phyloP scores from a whole-genome alignment of 2,113 vertebrate genomes.

The Callipepla squamata region DNA sequence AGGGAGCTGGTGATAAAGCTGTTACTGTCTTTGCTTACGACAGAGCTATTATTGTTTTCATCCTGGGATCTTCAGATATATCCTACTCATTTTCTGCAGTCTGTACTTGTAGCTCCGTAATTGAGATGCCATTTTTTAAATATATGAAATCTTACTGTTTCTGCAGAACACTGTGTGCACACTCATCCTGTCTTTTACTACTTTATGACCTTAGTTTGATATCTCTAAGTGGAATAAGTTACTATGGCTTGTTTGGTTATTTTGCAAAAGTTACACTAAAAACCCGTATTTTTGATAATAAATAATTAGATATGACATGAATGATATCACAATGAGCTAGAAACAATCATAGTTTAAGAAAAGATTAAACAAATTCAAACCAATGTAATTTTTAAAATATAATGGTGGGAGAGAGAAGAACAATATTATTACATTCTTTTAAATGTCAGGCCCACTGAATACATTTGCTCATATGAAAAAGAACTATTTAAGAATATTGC shows the following conservation, averaged over 20 bases:
- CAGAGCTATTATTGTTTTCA: constrained; percentile 32
- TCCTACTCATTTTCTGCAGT: constrained; percentile 34
- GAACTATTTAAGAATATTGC: constrained; percentile 59
- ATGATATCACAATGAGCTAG: not conserved
- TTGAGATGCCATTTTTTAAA: constrained; percentile 50
- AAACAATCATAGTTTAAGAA: not conserved
- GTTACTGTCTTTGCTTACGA: not conserved
- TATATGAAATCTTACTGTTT: not conserved
- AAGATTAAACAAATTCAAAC: not conserved
- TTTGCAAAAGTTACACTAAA: not conserved
- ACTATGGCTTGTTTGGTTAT: not conserved
- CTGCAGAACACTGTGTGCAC: not conserved
- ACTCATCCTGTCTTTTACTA: not conserved
- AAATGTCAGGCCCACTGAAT: not conserved
- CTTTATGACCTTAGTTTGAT: not conserved
- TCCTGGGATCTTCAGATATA: constrained; percentile 29
- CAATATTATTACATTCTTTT: not conserved
- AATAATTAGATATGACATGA: not conserved
- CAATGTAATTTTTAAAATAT: not conserved
- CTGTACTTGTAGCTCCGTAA: constrained; percentile 28
- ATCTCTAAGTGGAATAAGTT: not conserved
- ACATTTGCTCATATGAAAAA: constrained; percentile 14
- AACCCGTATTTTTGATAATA: not conserved
- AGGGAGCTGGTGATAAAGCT: constrained; percentile 52
- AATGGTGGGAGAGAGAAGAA: not conserved